These are phyloP conservation scores for Columba guinea DNA, from an alignment of 2,797 vertebrate species.

Conservation along the genomic window DNA sequence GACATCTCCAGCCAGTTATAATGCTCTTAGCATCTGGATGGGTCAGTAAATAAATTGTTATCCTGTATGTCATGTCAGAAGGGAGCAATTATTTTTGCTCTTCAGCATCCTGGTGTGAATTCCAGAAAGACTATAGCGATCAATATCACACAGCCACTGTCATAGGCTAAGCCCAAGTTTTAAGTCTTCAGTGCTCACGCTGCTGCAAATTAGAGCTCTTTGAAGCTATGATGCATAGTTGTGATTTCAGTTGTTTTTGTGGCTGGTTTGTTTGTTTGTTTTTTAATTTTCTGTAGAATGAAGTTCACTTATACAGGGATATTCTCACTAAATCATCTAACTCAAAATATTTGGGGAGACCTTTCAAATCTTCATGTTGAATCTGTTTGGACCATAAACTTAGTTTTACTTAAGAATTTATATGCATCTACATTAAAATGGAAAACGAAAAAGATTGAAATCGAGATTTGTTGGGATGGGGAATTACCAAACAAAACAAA, in stretches of 20 bases:
- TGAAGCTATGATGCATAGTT: not conserved
- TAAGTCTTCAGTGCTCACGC: not conserved
- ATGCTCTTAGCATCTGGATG: not conserved
- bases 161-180: not conserved
- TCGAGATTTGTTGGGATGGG: fast-evolving
- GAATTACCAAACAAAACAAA: not conserved
- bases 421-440: not conserved
- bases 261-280: no score
- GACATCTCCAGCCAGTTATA: not conserved
- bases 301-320: not conserved
- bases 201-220: not conserved
- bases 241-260: no score
- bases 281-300: not conserved
- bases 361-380: not conserved
- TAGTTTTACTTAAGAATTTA: not conserved
- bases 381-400: not conserved
- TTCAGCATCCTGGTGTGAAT: not conserved
- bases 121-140: not conserved
- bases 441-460: not conserved
- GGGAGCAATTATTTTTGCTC: not conserved
- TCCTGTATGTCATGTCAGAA: not conserved
- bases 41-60: conserved; percentile 18
- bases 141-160: not conserved
- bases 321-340: not conserved
- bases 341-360: not conserved